Conservation (phyloP, 2,113 vertebrate genomes). For the Mus pahari region DNA sequence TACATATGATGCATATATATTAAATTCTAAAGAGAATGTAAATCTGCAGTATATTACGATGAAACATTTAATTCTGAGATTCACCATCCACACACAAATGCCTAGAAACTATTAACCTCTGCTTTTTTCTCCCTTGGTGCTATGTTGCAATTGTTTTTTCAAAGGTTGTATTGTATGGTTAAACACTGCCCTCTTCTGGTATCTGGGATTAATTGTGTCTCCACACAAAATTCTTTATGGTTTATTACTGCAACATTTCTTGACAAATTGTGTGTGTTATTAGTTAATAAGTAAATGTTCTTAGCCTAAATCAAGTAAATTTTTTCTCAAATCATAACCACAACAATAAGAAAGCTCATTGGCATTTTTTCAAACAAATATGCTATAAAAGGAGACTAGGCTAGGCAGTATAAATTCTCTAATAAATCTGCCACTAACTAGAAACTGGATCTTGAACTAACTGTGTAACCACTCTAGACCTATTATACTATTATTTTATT, state of each 20-base stretch:
- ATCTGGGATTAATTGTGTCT: neutral
- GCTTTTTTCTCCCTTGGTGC: neutral
- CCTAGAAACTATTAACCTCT: neutral
- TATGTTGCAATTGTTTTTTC: neutral
- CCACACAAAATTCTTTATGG: neutral
- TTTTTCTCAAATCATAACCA: neutral
- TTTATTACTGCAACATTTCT: neutral
- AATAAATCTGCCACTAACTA: neutral
- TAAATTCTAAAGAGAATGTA: neutral
- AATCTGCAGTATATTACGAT: neutral
- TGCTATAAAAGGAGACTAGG: neutral
- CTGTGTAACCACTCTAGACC: neutral
- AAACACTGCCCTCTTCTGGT: conserved; percentile 83
- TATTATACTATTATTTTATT: neutral
- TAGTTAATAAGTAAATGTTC: neutral
- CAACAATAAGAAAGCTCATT: neutral
- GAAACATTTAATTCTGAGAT: neutral
- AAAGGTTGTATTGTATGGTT: neutral
- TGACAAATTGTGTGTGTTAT: neutral
- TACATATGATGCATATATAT: neutral
- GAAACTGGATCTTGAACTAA: neutral
- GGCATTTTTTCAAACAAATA: neutral
- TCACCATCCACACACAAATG: neutral
- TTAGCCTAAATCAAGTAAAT: neutral
- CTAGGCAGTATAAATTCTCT: neutral